Base-by-base conservation (phyloP, 2,888 invertebrate species). In the Leptinotarsa juncta region DNA sequence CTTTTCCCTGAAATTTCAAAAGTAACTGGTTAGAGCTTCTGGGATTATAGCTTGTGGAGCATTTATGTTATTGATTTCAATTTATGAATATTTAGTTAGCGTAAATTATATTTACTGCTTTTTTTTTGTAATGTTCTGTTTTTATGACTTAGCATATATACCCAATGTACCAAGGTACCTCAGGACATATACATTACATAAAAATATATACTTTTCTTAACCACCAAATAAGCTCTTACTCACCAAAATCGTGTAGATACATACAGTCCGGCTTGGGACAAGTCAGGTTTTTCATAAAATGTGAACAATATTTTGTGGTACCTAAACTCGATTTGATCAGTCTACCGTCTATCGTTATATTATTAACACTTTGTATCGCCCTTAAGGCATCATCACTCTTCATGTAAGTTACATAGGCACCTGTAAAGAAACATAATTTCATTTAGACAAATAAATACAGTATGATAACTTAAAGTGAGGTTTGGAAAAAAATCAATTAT, bases 221-320 rank as follows among this genome's bases (percentile, higher is more conserved):
- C 4, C 14, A 67, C 16, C 20, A 12, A 3, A 53, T 23, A n/a
- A 32, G 15, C 57, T 15, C 53, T 50, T 70, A 82, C 87, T 87
- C 83, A 91, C 97, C 99, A 89, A 98, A 92, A 88, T 99, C 99
- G 90, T 99, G 99, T 85, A 99, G 92, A 90, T 99, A 99, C 99
- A 99, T 99, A 91, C 99, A 99, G 90, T 99, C 99, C 79, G 95
- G 92, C 90, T 99, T 99, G 74, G 98, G 98, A 89, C 99, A 99
- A 84, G 95, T 93, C 89, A 97, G 96, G 90, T 98, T 98, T 89
- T 97, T 96, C 94, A 99, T 96, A 89, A 99, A 99, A 90, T 98
- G 97, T 88, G 98, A 98, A 92, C 99, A 99, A 90, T 99, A 99
- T 91, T 99, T 99, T 84, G 99, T 99, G 83, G 99, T 99, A 80